A percentile compares a stretch with the other conserved stretches of the same genome.
phyloP scores from a whole-genome alignment of 2,888 invertebrate species.

The Tenthredo notha region DNA sequence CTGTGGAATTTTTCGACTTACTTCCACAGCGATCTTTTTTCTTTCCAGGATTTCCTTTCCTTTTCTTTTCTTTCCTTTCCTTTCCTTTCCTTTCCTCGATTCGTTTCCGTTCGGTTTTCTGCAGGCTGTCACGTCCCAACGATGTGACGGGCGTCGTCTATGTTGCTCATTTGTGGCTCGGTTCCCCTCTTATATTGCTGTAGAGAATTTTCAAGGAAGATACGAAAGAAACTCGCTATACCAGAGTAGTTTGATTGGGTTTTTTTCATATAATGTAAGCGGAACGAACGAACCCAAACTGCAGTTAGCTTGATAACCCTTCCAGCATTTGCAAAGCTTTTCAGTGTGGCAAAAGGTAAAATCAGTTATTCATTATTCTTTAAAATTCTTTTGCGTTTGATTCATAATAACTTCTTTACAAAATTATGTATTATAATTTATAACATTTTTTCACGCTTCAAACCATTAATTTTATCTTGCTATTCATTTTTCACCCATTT shows the following conservation, averaged over 20 bases:
- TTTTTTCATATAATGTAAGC: not conserved
- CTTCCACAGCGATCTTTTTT: constrained; percentile 13
- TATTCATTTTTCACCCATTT: not conserved
- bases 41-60: constrained; percentile 7
- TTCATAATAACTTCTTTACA: not conserved
- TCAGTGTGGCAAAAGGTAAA: not conserved
- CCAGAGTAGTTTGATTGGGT: not conserved
- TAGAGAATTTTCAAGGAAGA: not conserved
- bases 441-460: not conserved
- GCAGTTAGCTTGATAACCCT: not conserved
- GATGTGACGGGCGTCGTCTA: constrained; percentile 44
- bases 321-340: not conserved
- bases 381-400: not conserved
- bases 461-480: not conserved
- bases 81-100: not conserved
- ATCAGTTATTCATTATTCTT: not conserved
- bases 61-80: not conserved
- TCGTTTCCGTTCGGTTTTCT: constrained; percentile 35
- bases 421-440: too few relatives aligned
- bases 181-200: not conserved
- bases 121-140: constrained; percentile 30
- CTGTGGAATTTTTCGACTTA: constrained; percentile 31
- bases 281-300: not conserved
- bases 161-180: constrained; percentile 20
- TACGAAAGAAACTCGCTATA: not conserved